Percentiles rank a stretch among this genome's conserved stretches.
Conservation (phyloP, 2,888 invertebrate genomes). For the Brenthis ino region DNA sequence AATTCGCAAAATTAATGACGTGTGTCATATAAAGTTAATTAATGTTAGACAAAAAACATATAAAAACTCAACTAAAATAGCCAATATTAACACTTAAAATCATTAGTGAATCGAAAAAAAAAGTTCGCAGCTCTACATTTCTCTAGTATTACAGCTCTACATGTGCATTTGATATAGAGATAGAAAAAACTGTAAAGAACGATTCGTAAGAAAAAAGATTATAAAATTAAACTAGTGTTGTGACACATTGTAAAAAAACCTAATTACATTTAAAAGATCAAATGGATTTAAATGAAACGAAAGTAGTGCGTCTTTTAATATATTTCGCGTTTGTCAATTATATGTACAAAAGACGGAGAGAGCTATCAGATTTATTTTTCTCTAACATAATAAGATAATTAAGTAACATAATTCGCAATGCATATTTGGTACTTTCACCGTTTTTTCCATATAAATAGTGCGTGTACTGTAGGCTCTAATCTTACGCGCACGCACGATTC, state of each 20-base stretch:
- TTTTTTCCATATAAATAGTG: conserved; percentile 18
- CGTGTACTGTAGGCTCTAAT: conserved; percentile 8
- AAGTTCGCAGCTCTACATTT: too few species aligned
- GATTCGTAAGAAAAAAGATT: not conserved
- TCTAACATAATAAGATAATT: conserved; percentile 53
- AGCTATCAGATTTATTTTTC: conserved; percentile 47
- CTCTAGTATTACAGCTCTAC: too few species aligned
- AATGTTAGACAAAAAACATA: too few species aligned
- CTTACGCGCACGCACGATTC: not conserved
- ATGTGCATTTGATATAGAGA: not conserved
- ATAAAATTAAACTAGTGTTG: conserved; percentile 12
- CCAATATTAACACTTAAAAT: too few species aligned
- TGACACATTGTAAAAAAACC: conserved; percentile 17
- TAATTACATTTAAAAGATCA: conserved; percentile 34
- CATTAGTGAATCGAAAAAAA: too few species aligned
- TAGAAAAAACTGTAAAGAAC: not conserved
- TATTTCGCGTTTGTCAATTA: conserved; percentile 39
- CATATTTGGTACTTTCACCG: conserved; percentile 43
- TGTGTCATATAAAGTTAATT: too few species aligned
- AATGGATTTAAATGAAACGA: conserved; percentile 38
- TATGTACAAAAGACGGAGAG: conserved; percentile 47
- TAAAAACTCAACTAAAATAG: too few species aligned
- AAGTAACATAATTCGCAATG: conserved; percentile 54
- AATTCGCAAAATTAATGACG: not conserved
- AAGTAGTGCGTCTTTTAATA: conserved; percentile 42